phyloP scores from a whole-genome alignment of 1,140 invertebrate genomes.

The Aporrectodea caliginosa region DNA sequence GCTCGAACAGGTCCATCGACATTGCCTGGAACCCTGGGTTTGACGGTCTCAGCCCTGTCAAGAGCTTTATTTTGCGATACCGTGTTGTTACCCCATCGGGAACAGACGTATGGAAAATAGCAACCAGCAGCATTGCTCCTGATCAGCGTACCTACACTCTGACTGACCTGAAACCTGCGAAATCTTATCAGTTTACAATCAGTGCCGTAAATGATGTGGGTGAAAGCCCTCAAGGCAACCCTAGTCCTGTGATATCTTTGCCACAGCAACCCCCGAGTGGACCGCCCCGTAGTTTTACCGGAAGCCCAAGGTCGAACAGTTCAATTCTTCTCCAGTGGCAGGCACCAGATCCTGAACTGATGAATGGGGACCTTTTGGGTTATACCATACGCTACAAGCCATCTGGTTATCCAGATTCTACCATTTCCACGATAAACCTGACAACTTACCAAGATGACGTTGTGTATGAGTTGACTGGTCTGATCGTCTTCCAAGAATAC shows the following conservation, averaged over 20 bases:
- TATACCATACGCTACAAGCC: conserved; percentile 87
- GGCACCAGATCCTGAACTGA: conserved; percentile 81
- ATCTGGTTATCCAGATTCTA: conserved; percentile 77
- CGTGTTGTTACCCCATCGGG: conserved; percentile 36
- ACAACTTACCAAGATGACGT: conserved; percentile 52
- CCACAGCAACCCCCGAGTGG: conserved; percentile 74
- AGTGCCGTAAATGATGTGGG: conserved; percentile 87
- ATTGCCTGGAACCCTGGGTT: conserved; percentile 91
- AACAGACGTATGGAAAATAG: conserved; percentile 28
- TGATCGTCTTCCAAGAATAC: conserved; percentile 70
- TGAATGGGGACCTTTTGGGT: conserved; percentile 90
- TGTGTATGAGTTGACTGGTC: conserved; percentile 36
- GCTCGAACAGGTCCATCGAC: conserved; percentile 65
- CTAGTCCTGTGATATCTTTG: conserved; percentile 71
- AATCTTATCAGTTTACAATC: conserved; percentile 91
- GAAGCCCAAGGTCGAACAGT: conserved; percentile 57
- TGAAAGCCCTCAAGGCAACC: conserved; percentile 80
- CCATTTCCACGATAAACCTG: conserved; percentile 67
- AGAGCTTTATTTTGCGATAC: conserved; percentile 88
- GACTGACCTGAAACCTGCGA: conserved; percentile 83
- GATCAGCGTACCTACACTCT: conserved; percentile 70
- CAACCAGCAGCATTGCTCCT: conserved; percentile 54
- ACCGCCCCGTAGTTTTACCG: conserved; percentile 45
- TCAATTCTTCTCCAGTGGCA: conserved; percentile 98
- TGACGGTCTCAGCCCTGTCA: conserved; percentile 92